These are phyloP conservation scores for Caenorhabditis sp. DNA, from an alignment of 2,888 invertebrate genomes.

Conservation along the genomic window DNA sequence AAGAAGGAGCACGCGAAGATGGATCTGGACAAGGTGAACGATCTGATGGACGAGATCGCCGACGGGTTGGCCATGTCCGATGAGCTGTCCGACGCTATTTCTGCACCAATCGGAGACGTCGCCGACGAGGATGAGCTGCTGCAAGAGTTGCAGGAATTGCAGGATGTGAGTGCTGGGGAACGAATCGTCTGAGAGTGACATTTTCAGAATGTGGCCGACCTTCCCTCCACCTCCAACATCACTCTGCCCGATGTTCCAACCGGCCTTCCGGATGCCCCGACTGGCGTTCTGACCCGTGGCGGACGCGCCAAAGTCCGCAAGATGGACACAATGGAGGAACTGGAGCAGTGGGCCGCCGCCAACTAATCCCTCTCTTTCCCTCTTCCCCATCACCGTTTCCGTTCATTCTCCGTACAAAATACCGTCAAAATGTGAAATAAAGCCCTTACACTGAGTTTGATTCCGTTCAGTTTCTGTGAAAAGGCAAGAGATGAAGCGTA, in stretches of 20 bases:
- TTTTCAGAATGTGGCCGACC: conserved; percentile 43
- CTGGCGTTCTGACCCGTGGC: conserved; percentile 44
- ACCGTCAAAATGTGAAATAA: no score
- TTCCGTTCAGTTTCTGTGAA: conserved; percentile 3
- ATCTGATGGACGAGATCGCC: conserved; percentile 69
- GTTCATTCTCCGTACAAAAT: conserved; percentile 18
- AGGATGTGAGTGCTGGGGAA: conserved; percentile 48
- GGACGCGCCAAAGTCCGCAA: conserved; percentile 53
- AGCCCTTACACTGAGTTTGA: no score
- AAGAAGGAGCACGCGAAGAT: conserved; percentile 65
- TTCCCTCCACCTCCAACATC: conserved; percentile 30
- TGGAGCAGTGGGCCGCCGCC: conserved; percentile 70
- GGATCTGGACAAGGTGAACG: conserved; percentile 67
- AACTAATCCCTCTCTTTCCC: conserved; percentile 38
- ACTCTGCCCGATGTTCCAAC: conserved; percentile 28
- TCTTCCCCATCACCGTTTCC: not conserved
- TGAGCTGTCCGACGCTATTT: conserved; percentile 64
- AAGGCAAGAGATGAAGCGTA: not conserved
- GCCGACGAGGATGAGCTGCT: conserved; percentile 67
- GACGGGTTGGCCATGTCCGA: conserved; percentile 63
- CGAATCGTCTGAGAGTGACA: no score
- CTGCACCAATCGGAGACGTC: conserved; percentile 63
- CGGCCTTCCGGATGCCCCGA: conserved; percentile 52
- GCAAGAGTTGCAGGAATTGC: conserved; percentile 63
- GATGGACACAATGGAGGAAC: conserved; percentile 64